A percentile compares a stretch with the other conserved stretches of the same genome.
These are phyloP conservation scores for Gambusia affinis DNA, from an alignment of 2,113 vertebrate species.

Conservation along the genomic window DNA sequence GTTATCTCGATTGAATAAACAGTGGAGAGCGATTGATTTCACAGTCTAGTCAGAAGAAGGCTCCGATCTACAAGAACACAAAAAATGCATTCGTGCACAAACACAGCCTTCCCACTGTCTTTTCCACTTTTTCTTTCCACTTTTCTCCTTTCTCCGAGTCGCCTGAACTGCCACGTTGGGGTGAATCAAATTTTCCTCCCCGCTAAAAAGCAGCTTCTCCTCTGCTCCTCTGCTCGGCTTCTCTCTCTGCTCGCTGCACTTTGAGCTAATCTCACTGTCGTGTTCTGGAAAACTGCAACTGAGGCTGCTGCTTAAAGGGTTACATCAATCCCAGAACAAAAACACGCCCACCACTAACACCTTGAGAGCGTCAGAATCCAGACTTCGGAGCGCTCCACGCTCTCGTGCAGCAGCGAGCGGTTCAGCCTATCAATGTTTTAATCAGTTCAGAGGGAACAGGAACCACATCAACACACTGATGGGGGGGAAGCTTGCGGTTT, in stretches of 20 bases:
- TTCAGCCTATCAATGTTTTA: conserved; percentile 27
- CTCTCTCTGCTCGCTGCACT: conserved; percentile 17
- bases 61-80: neutral
- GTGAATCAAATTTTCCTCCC: conserved; percentile 27
- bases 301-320: conserved; percentile 2
- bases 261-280: conserved; percentile 38
- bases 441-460: conserved; percentile 41
- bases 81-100: neutral
- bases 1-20: neutral
- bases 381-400: conserved; percentile 11
- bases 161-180: conserved; percentile 28
- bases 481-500: conserved; percentile 23
- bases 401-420: conserved; percentile 10
- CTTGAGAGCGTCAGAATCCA: neutral
- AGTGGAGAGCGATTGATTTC: neutral
- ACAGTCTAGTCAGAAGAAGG: neutral
- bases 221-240: neutral
- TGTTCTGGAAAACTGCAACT: conserved; percentile 18
- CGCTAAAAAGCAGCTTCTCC: conserved; percentile 28
- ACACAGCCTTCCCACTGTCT: neutral
- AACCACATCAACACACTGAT: conserved; percentile 30
- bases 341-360: conserved; percentile 39
- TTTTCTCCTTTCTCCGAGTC: neutral
- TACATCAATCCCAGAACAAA: conserved; percentile 33
- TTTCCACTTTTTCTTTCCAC: neutral